These are phyloP conservation scores for Melanotaenia maccullochi DNA, from an alignment of 2,797 vertebrate genomes.

Conservation along the genomic window DNA sequence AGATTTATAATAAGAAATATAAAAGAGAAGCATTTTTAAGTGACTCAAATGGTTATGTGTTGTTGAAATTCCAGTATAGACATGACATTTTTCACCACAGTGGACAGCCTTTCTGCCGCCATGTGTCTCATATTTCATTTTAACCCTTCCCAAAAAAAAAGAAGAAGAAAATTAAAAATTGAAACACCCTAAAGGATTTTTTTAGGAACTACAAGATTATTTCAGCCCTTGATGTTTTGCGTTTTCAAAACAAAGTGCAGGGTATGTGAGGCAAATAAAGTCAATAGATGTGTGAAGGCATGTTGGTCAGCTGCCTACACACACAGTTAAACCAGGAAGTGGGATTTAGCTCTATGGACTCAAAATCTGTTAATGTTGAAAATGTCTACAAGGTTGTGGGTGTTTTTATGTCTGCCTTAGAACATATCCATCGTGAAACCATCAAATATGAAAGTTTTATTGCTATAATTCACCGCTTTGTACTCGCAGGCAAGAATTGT, in stretches of 20 bases:
- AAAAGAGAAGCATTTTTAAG: constrained; percentile 31
- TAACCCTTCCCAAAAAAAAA: no score
- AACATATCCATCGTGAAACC: not conserved
- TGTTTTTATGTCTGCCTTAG: not conserved
- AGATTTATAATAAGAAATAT: not conserved
- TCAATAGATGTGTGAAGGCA: not conserved
- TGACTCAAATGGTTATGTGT: constrained; percentile 38
- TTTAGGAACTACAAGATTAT: not conserved
- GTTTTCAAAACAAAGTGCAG: not conserved
- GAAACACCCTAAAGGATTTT: not conserved
- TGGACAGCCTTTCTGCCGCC: not conserved
- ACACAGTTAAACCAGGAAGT: not conserved
- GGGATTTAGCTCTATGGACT: not conserved
- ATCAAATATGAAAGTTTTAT: not conserved
- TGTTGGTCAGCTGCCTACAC: not conserved
- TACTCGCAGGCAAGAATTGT: not conserved
- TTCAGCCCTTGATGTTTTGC: not conserved
- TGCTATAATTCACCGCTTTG: not conserved
- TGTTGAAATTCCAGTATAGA: constrained; percentile 7
- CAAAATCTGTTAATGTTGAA: not conserved
- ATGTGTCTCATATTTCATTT: not conserved
- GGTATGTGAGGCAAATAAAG: not conserved
- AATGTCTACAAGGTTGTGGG: not conserved
- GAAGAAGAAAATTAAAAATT: not conserved
- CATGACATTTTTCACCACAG: not conserved